A percentile compares a stretch with the other conserved stretches of the same genome.
Conservation (phyloP, 2,113 vertebrate species). For the Geothlypis trichas region DNA sequence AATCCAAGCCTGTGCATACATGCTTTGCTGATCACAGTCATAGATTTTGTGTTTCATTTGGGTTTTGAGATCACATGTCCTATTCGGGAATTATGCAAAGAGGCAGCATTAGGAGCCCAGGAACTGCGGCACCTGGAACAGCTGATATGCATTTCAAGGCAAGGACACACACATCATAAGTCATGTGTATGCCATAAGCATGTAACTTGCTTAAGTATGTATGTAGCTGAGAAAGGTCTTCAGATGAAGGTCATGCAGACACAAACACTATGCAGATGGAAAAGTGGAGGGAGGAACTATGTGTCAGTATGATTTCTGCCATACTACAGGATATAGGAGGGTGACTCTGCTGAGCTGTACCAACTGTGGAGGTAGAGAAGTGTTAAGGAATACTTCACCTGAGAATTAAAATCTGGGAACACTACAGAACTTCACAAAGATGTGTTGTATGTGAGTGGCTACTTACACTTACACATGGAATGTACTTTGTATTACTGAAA, state of each 20-base stretch:
- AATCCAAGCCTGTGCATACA: neutral
- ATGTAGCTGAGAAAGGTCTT: neutral
- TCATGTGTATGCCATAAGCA: accelerated
- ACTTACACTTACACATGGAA: neutral
- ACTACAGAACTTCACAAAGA: neutral
- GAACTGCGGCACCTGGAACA: neutral
- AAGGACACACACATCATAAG: accelerated
- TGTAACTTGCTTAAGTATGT: accelerated
- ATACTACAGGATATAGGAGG: accelerated
- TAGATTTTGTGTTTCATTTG: neutral
- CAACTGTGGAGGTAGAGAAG: neutral
- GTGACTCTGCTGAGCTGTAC: neutral
- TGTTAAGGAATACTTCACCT: neutral
- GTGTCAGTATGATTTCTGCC: neutral
- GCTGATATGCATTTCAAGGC: neutral
- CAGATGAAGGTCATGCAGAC: neutral
- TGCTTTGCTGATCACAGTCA: neutral
- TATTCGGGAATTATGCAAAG: neutral
- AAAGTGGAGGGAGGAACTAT: neutral
- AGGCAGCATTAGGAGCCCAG: neutral
- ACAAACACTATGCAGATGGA: neutral
- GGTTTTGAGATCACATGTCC: neutral
- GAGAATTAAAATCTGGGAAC: neutral
- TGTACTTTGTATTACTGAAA: neutral
- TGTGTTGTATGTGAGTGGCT: neutral